A percentile compares a stretch with the other conserved stretches of the same genome.
phyloP scores from a whole-genome alignment of 2,888 invertebrate species.

The Apamea monoglypha region DNA sequence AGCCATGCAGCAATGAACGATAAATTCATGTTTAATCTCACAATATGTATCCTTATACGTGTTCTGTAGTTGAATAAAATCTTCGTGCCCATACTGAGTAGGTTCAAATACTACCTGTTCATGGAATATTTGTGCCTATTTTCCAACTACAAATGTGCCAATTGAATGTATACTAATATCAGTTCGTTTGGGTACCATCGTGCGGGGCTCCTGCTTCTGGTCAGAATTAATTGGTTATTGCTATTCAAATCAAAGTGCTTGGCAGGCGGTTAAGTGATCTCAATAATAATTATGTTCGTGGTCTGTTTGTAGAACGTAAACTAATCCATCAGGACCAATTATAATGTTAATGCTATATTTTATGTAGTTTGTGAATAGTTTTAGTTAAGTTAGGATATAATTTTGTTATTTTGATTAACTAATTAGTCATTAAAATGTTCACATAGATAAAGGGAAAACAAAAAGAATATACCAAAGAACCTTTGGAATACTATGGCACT shows the following conservation, averaged over 20 bases:
- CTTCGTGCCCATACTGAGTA: not conserved
- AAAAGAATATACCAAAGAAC: not conserved
- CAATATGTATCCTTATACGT: not conserved
- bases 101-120: not conserved
- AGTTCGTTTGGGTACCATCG: not conserved
- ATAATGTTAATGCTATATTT: too few species aligned
- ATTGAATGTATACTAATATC: not conserved
- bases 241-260: slow-evolving; percentile 6
- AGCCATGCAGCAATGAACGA: not conserved
- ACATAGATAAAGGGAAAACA: not conserved
- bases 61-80: not conserved
- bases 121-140: slow-evolving; percentile 15
- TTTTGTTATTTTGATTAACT: too few species aligned
- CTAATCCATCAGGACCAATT: not conserved
- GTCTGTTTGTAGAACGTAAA: not conserved
- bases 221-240: slow-evolving; percentile 11
- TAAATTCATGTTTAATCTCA: not conserved
- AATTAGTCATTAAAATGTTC: too few species aligned
- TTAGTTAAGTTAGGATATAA: too few species aligned
- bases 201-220: not conserved
- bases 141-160: not conserved
- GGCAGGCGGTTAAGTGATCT: not conserved
- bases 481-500: not conserved
- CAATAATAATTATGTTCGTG: slow-evolving; percentile 20
- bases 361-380: too few species aligned